These are phyloP conservation scores for Siniperca knerii DNA, from an alignment of 2,113 vertebrate species.

Conservation along the genomic window DNA sequence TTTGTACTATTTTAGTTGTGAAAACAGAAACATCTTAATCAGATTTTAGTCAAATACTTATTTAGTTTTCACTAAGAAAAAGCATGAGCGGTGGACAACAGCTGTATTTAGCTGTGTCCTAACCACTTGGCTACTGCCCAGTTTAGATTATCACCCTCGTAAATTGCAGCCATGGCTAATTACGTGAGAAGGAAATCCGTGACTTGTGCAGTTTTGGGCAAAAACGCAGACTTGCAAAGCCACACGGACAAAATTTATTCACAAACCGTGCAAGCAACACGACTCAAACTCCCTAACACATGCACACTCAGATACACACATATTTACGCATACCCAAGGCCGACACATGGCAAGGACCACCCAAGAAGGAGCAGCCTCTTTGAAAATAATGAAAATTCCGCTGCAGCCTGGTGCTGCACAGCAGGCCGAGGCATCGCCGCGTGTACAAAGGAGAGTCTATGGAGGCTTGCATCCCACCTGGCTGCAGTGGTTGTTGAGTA, in stretches of 20 bases:
- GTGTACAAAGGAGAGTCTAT: conserved; percentile 16
- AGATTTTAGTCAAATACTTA: not conserved
- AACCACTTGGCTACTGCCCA: conserved; percentile 55
- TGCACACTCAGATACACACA: conserved; percentile 52
- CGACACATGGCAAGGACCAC: conserved; percentile 78
- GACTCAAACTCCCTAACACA: conserved; percentile 34
- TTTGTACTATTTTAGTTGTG: not conserved
- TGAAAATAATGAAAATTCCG: conserved; percentile 76
- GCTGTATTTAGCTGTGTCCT: conserved; percentile 53
- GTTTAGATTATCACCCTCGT: conserved; percentile 67
- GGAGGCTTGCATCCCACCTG: conserved; percentile 50
- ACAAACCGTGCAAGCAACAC: conserved; percentile 56
- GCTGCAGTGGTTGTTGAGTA: conserved; percentile 23
- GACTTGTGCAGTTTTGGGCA: conserved; percentile 63
- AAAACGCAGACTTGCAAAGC: conserved; percentile 56
- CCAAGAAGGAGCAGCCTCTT: conserved; percentile 70
- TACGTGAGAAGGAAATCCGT: conserved; percentile 58
- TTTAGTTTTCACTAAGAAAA: not conserved
- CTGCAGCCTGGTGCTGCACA: conserved; percentile 65
- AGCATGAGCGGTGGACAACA: conserved; percentile 10
- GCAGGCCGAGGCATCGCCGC: conserved; percentile 49
- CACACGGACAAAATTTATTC: conserved; percentile 65
- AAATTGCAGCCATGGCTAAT: conserved; percentile 64
- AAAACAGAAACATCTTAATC: not conserved
- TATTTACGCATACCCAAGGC: conserved; percentile 64